These are phyloP conservation scores for Planococcus citri DNA, from an alignment of 1,140 invertebrate species.

Conservation along the genomic window DNA sequence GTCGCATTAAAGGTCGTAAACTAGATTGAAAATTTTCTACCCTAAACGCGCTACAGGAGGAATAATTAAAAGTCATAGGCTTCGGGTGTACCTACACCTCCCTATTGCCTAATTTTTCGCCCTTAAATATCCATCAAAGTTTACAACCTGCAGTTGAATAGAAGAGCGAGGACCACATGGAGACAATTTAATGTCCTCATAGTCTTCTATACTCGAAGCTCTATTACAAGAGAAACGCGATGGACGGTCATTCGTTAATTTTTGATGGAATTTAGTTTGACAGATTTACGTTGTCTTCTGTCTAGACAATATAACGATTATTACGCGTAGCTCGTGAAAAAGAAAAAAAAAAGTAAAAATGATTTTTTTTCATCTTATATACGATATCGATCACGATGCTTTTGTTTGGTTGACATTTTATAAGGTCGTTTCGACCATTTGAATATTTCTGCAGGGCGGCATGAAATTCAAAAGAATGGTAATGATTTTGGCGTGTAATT, in stretches of 20 bases:
- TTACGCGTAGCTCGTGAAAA: background rate
- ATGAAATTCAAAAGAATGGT: background rate
- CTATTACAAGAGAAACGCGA: background rate
- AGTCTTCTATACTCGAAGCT: no score
- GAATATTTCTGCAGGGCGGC: background rate
- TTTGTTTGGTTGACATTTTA: background rate
- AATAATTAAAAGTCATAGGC: background rate
- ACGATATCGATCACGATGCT: background rate
- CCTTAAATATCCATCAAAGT: constrained; percentile 3
- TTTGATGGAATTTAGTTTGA: background rate
- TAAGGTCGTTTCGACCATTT: background rate
- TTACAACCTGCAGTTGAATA: background rate
- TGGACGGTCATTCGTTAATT: background rate
- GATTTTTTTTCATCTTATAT: background rate
- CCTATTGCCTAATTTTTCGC: no score
- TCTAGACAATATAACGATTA: background rate
- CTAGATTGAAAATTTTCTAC: no score
- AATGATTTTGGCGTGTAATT: background rate
- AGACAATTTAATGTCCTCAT: background rate
- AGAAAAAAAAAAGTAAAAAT: no score
- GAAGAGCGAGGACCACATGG: background rate
- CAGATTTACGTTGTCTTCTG: constrained; percentile 6
- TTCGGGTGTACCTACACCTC: no score
- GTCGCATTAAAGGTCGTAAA: no score
- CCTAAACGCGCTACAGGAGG: no score